phyloP scores from a whole-genome alignment of 1,140 invertebrate species.

The Diorhabda sublineata region DNA sequence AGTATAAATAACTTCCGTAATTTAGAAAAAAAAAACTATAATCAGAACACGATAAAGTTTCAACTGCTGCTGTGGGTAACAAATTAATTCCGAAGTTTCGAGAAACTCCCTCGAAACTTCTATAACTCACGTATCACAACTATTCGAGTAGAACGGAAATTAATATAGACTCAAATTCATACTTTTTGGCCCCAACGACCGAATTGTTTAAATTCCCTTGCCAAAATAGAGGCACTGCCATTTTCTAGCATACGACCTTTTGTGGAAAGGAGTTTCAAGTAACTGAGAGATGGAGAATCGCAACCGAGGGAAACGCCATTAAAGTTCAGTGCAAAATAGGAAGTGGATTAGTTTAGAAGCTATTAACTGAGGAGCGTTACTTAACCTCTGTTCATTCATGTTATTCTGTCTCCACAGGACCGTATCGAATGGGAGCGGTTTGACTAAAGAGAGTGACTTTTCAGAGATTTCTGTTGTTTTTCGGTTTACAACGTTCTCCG shows the following conservation, averaged over 20 bases:
- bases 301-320: slow-evolving; percentile 15
- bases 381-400: slow-evolving; percentile 10
- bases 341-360: slow-evolving; percentile 17
- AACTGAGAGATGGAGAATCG: background rate
- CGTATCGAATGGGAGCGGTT: too few relatives aligned
- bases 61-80: too few relatives aligned
- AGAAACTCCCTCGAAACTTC: too few relatives aligned
- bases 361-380: slow-evolving; percentile 12
- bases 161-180: background rate
- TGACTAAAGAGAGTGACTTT: too few relatives aligned
- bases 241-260: background rate
- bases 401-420: too few relatives aligned
- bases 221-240: background rate
- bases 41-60: too few relatives aligned
- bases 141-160: background rate
- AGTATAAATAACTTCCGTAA: too few relatives aligned
- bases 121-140: background rate
- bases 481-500: too few relatives aligned
- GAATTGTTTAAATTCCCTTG: background rate
- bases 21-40: too few relatives aligned
- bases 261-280: background rate
- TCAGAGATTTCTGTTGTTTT: too few relatives aligned
- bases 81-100: too few relatives aligned
- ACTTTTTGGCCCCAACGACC: background rate
- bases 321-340: slow-evolving; percentile 14